Percentiles rank a stretch among this genome's conserved stretches.
Conservation (phyloP, 2,888 invertebrate species). For the Zaprionus bogoriensis region DNA sequence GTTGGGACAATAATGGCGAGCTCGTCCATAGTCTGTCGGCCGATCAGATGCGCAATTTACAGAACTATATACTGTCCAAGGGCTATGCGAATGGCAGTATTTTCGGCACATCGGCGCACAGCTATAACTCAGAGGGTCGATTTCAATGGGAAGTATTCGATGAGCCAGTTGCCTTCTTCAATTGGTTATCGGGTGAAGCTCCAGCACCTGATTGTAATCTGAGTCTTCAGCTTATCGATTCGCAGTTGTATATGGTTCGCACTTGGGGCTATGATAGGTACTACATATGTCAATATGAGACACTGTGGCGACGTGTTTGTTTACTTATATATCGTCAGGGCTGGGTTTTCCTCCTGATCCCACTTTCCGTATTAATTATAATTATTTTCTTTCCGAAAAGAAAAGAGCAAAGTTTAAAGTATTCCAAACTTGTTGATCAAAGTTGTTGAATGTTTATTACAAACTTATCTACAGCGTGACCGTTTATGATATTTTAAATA, state of each 20-base stretch:
- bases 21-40: conserved; percentile 34
- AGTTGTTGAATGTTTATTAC: too few species aligned
- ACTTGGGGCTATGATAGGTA: conserved; percentile 28
- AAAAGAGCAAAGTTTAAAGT: too few species aligned
- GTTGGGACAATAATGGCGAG: conserved; percentile 18
- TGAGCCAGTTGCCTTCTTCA: conserved; percentile 14
- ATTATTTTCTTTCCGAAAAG: too few species aligned
- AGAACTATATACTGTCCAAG: conserved; percentile 14
- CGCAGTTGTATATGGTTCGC: conserved; percentile 36
- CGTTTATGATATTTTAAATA: too few species aligned
- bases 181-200: conserved; percentile 26
- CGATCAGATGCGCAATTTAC: conserved; percentile 15
- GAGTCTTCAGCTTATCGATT: conserved; percentile 27
- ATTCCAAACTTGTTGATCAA: too few species aligned
- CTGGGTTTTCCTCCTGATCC: too few species aligned
- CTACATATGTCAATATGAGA: conserved; percentile 45
- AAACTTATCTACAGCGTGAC: too few species aligned
- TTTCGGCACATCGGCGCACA: conserved; percentile 50
- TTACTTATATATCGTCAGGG: rapidly evolving
- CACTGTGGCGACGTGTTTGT: background rate
- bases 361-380: too few species aligned
- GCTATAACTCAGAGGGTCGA: conserved; percentile 2
- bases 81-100: conserved; percentile 42
- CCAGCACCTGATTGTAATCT: conserved; percentile 6
- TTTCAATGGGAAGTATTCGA: conserved; percentile 28